Evolutionary conservation across 2,797 vertebrate species (phyloP).

Genomic region (Sarcoramphus papa): DNA sequence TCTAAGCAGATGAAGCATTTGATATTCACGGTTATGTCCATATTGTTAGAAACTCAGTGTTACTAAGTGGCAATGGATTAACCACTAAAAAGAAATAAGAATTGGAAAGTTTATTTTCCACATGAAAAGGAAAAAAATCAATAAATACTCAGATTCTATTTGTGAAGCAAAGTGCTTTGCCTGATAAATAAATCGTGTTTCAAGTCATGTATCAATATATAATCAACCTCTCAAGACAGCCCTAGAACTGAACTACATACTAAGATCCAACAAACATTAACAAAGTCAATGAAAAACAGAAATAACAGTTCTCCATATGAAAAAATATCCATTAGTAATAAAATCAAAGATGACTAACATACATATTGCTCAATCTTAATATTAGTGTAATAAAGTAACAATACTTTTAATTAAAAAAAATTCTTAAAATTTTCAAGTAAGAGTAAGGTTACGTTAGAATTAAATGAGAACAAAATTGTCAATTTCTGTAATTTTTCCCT

Average conservation of each 20-base stretch:
- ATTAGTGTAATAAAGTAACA: neutral
- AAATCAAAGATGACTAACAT: neutral
- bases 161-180: conserved; percentile 38
- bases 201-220: neutral
- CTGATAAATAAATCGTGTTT: conserved; percentile 49
- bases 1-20: neutral
- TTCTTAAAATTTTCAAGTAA: neutral
- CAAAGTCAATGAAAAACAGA: neutral
- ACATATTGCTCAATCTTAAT: neutral
- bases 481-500: neutral
- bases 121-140: conserved; percentile 37
- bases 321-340: neutral
- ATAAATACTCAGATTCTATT: conserved; percentile 37
- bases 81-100: conserved; percentile 52
- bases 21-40: neutral
- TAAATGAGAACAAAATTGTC: neutral
- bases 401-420: neutral
- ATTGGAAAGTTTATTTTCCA: conserved; percentile 35
- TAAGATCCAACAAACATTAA: neutral
- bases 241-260: neutral
- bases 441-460: neutral
- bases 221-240: neutral
- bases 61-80: conserved; percentile 10
- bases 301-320: neutral
- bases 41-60: neutral